Evolutionary conservation across 35 echinoderm and acorn worm species (phyloP).

Genomic region (Strongylocentrotus purpuratus): DNA sequence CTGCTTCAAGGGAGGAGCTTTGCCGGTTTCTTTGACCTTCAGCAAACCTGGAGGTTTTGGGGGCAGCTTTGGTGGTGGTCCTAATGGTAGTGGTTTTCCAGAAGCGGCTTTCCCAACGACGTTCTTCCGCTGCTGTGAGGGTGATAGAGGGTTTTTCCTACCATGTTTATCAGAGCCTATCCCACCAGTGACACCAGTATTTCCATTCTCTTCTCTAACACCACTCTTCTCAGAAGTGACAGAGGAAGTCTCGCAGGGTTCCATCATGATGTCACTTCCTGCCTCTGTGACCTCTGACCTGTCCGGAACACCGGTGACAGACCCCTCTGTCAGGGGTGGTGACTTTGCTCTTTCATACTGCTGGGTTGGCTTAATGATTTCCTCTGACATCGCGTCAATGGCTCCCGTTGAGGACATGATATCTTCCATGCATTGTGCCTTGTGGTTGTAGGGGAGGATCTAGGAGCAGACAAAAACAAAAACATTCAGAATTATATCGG

Average conservation of each 20-base stretch:
- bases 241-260: constrained; percentile 19
- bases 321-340: not conserved
- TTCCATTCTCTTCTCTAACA: not conserved
- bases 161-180: not conserved
- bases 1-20: not conserved
- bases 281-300: not conserved
- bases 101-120: not conserved
- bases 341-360: constrained; percentile 27
- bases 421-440: constrained; percentile 22
- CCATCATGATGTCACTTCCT: not conserved
- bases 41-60: constrained; percentile 58
- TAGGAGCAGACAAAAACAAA: constrained; percentile 28
- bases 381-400: constrained; percentile 27
- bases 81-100: not conserved
- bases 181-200: constrained; percentile 4
- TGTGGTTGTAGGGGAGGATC: constrained; percentile 36
- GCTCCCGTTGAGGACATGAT: constrained; percentile 8
- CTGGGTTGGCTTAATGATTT: constrained; percentile 6
- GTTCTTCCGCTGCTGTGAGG: not conserved
- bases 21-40: constrained; percentile 17
- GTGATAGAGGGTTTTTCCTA: not conserved
- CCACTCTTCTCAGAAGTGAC: not conserved
- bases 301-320: not conserved
- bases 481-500: not conserved
- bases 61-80: constrained; percentile 45